Conservation (phyloP, 1,140 invertebrate species). For the Agraylea sexmaculata region DNA sequence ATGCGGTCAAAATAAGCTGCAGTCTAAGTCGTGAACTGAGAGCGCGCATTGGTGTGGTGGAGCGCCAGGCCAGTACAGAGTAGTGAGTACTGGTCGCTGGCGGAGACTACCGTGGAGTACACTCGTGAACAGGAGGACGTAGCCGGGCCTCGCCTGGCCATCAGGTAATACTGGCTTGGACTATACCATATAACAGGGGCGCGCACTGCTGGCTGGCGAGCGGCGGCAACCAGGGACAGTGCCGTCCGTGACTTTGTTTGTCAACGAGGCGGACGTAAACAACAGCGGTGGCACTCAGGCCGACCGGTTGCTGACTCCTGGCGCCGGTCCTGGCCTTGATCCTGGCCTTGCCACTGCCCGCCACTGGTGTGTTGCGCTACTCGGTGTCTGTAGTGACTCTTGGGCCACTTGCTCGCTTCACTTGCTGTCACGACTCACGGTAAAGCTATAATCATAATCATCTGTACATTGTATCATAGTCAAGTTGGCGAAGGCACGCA, state of each 20-base stretch:
- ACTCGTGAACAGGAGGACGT: no score
- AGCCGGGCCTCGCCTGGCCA: not conserved
- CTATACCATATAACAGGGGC: not conserved
- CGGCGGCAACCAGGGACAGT: not conserved
- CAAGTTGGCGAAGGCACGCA: conserved; percentile 46
- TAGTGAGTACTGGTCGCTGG: no score
- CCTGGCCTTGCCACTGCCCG: not conserved
- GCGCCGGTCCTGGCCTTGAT: not conserved
- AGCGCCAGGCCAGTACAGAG: no score
- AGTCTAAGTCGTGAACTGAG: no score
- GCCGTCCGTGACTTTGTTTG: not conserved
- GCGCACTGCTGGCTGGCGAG: not conserved
- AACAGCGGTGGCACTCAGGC: not conserved
- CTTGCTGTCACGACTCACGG: not conserved
- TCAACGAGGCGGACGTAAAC: not conserved
- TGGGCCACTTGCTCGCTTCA: not conserved
- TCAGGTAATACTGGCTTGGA: not conserved
- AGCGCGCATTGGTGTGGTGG: no score
- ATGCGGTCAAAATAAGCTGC: no score
- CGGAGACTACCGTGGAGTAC: no score
- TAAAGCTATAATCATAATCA: not conserved
- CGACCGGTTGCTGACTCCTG: not conserved
- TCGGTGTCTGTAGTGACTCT: not conserved
- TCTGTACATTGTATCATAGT: conserved; percentile 24
- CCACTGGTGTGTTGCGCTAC: not conserved